Conservation (phyloP, 2,797 vertebrate genomes). For the Myotis planiceps region DNA sequence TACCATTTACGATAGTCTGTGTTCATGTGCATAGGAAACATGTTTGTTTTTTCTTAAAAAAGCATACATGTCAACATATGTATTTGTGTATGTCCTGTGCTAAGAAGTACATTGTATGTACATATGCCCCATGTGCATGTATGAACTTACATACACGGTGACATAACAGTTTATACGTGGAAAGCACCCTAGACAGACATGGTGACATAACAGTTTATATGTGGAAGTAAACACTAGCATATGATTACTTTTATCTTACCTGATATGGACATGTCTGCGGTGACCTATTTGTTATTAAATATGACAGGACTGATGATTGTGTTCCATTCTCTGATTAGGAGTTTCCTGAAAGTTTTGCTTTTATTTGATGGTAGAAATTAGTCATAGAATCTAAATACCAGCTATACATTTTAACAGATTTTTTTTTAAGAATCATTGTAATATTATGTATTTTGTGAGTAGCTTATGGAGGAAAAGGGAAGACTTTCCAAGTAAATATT, state of each 20-base stretch:
- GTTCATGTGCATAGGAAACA: background rate
- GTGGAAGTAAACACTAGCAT: background rate
- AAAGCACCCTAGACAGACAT: background rate
- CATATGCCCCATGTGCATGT: background rate
- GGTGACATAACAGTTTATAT: background rate
- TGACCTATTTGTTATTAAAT: background rate
- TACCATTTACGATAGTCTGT: background rate
- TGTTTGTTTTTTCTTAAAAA: background rate
- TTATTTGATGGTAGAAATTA: slow-evolving; percentile 3
- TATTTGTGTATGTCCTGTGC: background rate
- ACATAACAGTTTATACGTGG: background rate
- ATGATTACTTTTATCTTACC: background rate
- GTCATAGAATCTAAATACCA: background rate
- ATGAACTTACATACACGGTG: background rate
- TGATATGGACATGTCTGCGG: rapidly evolving
- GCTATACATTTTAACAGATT: background rate
- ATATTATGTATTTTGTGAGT: slow-evolving; percentile 36
- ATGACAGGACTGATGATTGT: background rate
- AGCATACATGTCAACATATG: background rate
- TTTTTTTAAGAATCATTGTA: slow-evolving; percentile 18
- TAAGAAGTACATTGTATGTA: background rate
- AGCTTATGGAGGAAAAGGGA: slow-evolving; percentile 30
- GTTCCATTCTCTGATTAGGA: background rate
- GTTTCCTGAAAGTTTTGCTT: slow-evolving; percentile 13
- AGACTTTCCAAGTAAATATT: slow-evolving; percentile 74